Base-by-base conservation (phyloP, 2,797 vertebrate genomes). In the Schizopygopsis malacanthus region DNA sequence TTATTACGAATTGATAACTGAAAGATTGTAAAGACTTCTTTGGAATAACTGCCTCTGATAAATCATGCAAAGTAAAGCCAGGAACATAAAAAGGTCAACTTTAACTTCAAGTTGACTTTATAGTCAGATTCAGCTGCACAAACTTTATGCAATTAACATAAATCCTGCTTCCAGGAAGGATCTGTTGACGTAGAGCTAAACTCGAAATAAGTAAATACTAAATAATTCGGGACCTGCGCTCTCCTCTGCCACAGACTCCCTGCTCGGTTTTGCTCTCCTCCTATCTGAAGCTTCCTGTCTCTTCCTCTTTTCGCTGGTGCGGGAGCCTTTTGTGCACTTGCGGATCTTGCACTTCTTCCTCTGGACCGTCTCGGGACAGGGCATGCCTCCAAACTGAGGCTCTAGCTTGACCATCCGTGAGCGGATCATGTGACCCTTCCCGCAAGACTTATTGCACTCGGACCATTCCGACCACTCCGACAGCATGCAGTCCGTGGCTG, bases 401-500 rank as follows among this genome's bases (percentile, higher is more conserved):
- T 99, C 98, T 91, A 96, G 93, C 92, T 98, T 98, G 76, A 99
- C 94, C 96, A 97, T 97, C 82, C 98, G 97, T 1, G 98, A 98
- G 83, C 98, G 96, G 88, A 99, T 98, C 93, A 96, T 95, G 91
- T 99, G 98, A 70, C 98, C 98, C 92, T 98, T 99, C 5, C 98
- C 98, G 0, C 98, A 99, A 0, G 98, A 98, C 90, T 98, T 99
- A 85, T 99, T 99, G 92, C 98, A 99, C 91, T 98, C 97, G 0
- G 98, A 98, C 98, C 98, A 99, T 73, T 97, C 96, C 0, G 97
- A 96, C 98, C 98, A 99, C 83, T 99, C 98, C 0, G 97, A 97
- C 75, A 99, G 92, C 93, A 99, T 98, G 88, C 98, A 99, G 94
- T 98, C 95, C 0, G 96, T 94, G 43, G 97, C 98, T 99, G 92